Percentiles rank a stretch among this genome's conserved stretches.
phyloP scores from a whole-genome alignment of 35 echinoderm and acorn worm genomes.

The Lytechinus pictus region DNA sequence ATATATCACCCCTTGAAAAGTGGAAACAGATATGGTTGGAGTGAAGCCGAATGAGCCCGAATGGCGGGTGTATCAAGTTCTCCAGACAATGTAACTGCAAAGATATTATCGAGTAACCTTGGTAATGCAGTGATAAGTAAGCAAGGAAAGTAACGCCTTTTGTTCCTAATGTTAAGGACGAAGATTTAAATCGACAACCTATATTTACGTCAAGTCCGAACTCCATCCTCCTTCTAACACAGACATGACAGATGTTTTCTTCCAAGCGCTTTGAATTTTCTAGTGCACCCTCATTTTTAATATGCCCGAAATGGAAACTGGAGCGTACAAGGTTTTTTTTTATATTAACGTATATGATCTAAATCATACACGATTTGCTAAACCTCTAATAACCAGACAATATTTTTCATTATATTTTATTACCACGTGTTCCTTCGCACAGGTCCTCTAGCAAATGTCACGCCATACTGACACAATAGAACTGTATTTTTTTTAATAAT shows the following conservation, averaged over 20 bases:
- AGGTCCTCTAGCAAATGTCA: background rate
- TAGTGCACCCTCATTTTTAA: no score
- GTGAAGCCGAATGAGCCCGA: background rate
- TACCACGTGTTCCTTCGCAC: background rate
- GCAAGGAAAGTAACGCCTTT: background rate
- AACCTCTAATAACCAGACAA: background rate
- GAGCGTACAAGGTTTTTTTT: no score
- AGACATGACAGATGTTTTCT: no score
- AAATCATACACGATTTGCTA: no score
- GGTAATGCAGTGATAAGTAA: background rate
- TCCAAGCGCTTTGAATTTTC: no score
- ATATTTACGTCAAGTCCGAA: background rate
- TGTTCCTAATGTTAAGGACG: background rate
- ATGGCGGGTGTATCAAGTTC: background rate
- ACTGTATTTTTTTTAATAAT: no score
- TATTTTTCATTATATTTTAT: background rate
- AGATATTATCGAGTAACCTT: background rate
- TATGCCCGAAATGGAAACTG: no score
- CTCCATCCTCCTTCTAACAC: background rate
- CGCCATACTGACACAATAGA: background rate
- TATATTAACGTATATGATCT: no score
- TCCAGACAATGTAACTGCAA: background rate
- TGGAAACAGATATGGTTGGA: conserved; percentile 18
- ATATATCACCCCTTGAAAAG: background rate
- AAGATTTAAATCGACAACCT: background rate